A percentile compares a stretch with the other conserved stretches of the same genome.
phyloP scores from a whole-genome alignment of 2,113 vertebrate genomes.

The Anhinga anhinga region DNA sequence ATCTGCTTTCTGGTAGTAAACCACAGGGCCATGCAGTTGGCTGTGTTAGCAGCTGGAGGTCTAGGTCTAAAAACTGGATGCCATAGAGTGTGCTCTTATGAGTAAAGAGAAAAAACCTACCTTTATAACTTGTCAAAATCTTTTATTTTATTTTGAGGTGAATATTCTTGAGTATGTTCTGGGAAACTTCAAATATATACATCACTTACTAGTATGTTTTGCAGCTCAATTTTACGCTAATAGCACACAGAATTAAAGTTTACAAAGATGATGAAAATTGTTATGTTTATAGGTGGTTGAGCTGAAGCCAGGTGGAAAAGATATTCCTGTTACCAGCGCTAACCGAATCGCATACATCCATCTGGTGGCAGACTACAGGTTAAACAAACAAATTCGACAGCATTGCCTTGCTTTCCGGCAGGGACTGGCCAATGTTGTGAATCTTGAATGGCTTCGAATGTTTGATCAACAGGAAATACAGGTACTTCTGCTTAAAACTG shows the following conservation, averaged over 20 bases:
- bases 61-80: neutral
- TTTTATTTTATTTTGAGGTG: neutral
- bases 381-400: slow-evolving; percentile 93
- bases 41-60: neutral
- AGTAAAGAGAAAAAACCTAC: neutral
- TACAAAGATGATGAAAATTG: neutral
- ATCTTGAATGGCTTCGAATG: slow-evolving; percentile 97
- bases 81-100: neutral
- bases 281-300: slow-evolving; percentile 86
- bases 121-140: neutral
- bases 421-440: slow-evolving; percentile 94
- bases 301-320: slow-evolving; percentile 90
- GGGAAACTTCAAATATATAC: neutral
- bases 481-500: slow-evolving; percentile 63
- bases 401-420: slow-evolving; percentile 97
- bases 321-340: slow-evolving; percentile 93
- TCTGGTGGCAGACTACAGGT: slow-evolving; percentile 91
- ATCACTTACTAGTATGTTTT: neutral
- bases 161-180: neutral
- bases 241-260: neutral
- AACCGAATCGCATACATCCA: slow-evolving; percentile 97
- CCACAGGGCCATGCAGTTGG: accelerated
- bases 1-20: neutral
- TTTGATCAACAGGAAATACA: slow-evolving; percentile 98
- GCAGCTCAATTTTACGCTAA: accelerated